Conservation (phyloP, 1,140 invertebrate genomes). For the Drosophila truncata region DNA sequence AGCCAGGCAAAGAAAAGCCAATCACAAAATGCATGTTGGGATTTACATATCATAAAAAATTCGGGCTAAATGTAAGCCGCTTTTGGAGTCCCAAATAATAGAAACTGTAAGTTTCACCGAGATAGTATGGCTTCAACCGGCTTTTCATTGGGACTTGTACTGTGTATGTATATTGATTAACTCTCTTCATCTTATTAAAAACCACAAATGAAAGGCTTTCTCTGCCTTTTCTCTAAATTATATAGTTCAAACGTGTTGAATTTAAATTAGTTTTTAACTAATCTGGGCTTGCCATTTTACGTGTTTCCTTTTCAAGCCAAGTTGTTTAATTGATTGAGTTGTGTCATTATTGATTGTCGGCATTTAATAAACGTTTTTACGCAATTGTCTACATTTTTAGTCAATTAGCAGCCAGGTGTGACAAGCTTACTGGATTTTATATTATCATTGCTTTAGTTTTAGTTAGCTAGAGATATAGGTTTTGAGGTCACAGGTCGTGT, state of each 20-base stretch:
- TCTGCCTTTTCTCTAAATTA: conserved; percentile 1
- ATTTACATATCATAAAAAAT: conserved; percentile 60
- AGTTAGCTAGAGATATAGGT: conserved; percentile 6
- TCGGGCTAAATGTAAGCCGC: conserved; percentile 52
- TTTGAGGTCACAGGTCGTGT: conserved; percentile 2
- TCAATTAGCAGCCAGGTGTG: conserved; percentile 9
- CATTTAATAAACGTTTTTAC: conserved; percentile 1
- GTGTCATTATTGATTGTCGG: conserved; percentile 13
- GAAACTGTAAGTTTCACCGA: conserved; percentile 18
- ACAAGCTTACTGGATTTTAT: neutral
- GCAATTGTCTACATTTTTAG: neutral
- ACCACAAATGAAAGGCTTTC: conserved; percentile 8
- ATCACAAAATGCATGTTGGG: conserved; percentile 40
- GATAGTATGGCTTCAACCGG: conserved; percentile 7
- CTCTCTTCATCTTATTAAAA: conserved; percentile 16
- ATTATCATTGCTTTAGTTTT: neutral
- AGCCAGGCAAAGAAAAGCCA: conserved; percentile 39
- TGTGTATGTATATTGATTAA: neutral
- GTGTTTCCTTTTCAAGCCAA: neutral
- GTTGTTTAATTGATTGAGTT: conserved; percentile 11
- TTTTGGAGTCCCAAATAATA: conserved; percentile 16
- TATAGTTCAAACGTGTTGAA: conserved; percentile 1
- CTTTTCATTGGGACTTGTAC: conserved; percentile 8
- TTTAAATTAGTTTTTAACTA: conserved; percentile 4
- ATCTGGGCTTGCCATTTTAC: neutral